A percentile compares a stretch with the other conserved stretches of the same genome.
These are phyloP conservation scores for Elgaria multicarinata DNA, from an alignment of 2,113 vertebrate species.

Conservation along the genomic window DNA sequence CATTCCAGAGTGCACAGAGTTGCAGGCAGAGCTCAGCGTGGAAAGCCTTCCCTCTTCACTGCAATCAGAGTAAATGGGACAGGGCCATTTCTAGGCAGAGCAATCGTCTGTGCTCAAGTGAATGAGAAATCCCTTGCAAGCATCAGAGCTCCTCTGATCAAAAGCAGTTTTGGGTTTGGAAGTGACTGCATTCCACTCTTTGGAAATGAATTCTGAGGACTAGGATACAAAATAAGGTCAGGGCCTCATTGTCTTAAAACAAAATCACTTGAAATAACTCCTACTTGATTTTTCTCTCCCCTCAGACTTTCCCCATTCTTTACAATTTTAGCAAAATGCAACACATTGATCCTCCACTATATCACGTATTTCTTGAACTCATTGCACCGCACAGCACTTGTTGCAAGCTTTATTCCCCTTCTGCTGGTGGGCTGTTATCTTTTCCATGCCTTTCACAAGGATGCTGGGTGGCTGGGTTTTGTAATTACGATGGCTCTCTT, in stretches of 20 bases:
- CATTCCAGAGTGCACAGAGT: not conserved
- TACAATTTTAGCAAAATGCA: not conserved
- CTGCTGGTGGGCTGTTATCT: not conserved
- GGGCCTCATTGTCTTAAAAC: not conserved
- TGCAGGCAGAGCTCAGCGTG: not conserved
- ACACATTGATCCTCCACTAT: not conserved
- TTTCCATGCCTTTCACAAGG: slow-evolving; percentile 1
- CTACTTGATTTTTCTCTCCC: not conserved
- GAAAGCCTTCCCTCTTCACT: not conserved
- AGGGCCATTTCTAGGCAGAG: not conserved
- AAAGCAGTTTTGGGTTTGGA: not conserved
- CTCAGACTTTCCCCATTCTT: not conserved
- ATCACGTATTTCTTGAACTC: not conserved
- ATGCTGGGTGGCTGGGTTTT: not conserved
- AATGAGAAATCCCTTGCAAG: not conserved
- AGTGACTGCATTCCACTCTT: not conserved
- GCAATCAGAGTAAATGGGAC: too few species aligned
- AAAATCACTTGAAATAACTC: not conserved
- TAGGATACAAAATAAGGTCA: not conserved
- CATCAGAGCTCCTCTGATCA: not conserved
- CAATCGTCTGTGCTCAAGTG: not conserved
- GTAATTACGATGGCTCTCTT: slow-evolving; percentile 16
- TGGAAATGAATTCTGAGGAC: slow-evolving; percentile 17
- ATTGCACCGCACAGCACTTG: not conserved
- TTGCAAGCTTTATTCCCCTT: slow-evolving; percentile 1